These are phyloP conservation scores for Pedionomus torquatus DNA, from an alignment of 2,113 vertebrate species.

Conservation along the genomic window DNA sequence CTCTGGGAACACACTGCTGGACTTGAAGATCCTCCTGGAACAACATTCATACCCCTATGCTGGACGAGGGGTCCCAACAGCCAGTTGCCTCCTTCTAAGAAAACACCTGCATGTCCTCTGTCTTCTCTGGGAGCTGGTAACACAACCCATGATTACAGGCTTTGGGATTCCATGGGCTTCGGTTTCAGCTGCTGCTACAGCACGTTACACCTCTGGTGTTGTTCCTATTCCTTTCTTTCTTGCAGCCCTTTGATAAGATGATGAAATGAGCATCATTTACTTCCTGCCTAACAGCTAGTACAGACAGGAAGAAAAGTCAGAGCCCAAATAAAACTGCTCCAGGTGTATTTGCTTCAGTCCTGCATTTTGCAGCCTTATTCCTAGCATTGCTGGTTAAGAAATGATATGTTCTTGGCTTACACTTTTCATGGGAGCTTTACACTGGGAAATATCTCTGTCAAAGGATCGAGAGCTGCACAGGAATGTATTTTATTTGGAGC, in stretches of 20 bases:
- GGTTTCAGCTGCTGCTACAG: neutral
- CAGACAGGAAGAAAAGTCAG: neutral
- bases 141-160: neutral
- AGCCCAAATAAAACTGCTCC: neutral
- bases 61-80: neutral
- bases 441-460: conserved; percentile 8
- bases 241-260: neutral
- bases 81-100: neutral
- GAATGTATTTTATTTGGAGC: conserved; percentile 13
- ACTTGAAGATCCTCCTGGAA: neutral
- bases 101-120: neutral
- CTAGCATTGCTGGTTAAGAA: neutral
- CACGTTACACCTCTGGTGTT: neutral
- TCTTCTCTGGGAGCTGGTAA: neutral
- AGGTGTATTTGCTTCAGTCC: neutral
- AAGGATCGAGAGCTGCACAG: neutral
- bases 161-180: neutral
- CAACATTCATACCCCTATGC: fast-evolving
- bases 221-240: neutral
- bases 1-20: neutral
- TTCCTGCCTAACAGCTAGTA: neutral
- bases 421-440: neutral
- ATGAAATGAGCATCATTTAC: neutral
- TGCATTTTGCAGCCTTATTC: neutral
- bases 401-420: neutral